A percentile compares a stretch with the other conserved stretches of the same genome.
phyloP scores from a whole-genome alignment of 2,888 invertebrate genomes.

The Erpobdella octoculata region DNA sequence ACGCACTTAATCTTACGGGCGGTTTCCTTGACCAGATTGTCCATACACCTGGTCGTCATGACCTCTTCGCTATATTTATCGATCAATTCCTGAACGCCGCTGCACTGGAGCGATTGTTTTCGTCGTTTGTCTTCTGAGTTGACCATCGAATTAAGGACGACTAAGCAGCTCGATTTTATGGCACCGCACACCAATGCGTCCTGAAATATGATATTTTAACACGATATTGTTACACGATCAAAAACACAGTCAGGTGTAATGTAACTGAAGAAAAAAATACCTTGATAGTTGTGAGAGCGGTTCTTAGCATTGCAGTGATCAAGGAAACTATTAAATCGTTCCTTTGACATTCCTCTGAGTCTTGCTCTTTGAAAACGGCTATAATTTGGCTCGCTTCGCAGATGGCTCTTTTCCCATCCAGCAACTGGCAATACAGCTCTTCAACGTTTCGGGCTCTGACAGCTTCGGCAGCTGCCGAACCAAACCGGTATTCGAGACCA shows the following conservation, averaged over 20 bases:
- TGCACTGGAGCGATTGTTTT: neutral
- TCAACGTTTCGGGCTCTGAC: neutral
- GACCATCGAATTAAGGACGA: neutral
- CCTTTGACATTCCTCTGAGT: neutral
- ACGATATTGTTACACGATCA: too few relatives aligned
- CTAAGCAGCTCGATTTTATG: neutral
- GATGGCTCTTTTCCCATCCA: constrained; percentile 3
- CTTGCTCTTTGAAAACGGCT: neutral
- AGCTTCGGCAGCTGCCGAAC: neutral
- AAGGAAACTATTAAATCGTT: neutral
- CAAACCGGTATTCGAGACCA: neutral
- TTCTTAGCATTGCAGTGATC: neutral
- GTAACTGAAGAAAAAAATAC: neutral
- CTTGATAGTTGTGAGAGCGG: neutral
- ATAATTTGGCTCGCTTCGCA: constrained; percentile 5
- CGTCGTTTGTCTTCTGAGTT: neutral
- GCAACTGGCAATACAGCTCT: constrained; percentile 9
- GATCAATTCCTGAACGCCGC: neutral
- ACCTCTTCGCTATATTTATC: constrained; percentile 9
- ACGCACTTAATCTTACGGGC: constrained; percentile 6
- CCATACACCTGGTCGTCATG: constrained; percentile 14
- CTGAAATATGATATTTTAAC: neutral
- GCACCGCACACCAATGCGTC: constrained; percentile 2
- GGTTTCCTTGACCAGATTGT: constrained; percentile 9
- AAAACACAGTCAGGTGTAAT: neutral